Base-by-base conservation (phyloP, 2,888 invertebrate genomes). In the Ornithoptera alexandrae region DNA sequence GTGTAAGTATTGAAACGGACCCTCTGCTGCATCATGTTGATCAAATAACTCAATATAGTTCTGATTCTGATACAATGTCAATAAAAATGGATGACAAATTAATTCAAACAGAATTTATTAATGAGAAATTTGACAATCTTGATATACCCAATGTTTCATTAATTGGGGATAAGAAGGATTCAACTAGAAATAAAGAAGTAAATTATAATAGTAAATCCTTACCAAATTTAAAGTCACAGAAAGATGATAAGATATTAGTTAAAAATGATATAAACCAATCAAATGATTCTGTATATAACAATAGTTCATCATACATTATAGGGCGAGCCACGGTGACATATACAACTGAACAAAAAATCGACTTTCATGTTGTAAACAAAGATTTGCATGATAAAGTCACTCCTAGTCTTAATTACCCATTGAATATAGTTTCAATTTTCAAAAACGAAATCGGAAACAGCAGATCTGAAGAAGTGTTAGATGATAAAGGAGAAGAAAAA, bases 101-200 rank as follows among this genome's bases (percentile, higher is more conserved):
- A 62, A 68, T 79, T 30, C 81, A 83, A 72, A 81, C 81, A 12
- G 81, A 86, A 68, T 1, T 39, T n/a, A 67, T 78, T 18, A 80
- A 79, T 69, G 77, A 83, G 70, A 73, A 79, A 61, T 90, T 84
- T 75, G 92, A 90, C 76, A 87, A 81, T 78, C 89, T 92, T 24
- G 82, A 87, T 72, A 86, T 92, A 86, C 92, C 92, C 79, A 88
- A 90, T 81, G 85, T 92, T 68, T 85, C 86, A 58, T 80, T 92
- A 76, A 86, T 78, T 66, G 88, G 86, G 74, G 88, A 87, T 73
- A 88, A 81, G 74, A 80, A 72, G 70, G 81, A 83, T 71, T 67
- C 74, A 72, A 74, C 79, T 76, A 88, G 83, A 82, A 82, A 82
- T 53, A 79, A 82, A 24, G 71, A 77, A 74, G 74, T 79, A 56